Evolutionary conservation across 2,113 vertebrate genomes (phyloP).

Genomic region (Cathartes aura): DNA sequence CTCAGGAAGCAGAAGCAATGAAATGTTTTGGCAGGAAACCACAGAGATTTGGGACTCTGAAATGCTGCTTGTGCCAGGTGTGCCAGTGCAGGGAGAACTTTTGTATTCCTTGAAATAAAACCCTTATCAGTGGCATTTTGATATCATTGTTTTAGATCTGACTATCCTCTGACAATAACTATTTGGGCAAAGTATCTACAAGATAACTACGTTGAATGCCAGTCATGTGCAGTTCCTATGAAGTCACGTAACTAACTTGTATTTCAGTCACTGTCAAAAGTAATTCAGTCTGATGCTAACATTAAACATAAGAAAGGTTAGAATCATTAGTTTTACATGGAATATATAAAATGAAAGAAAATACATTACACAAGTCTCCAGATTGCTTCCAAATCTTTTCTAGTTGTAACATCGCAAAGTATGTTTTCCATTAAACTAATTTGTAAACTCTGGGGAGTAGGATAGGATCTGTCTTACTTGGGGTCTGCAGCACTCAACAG

Average conservation of each 20-base stretch:
- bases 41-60: not conserved
- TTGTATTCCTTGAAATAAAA: not conserved
- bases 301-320: not conserved
- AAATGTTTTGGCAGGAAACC: not conserved
- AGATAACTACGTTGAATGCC: not conserved
- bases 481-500: rapidly evolving
- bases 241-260: not conserved
- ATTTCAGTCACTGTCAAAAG: not conserved
- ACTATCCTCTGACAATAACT: not conserved
- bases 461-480: rapidly evolving
- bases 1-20: not conserved
- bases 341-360: not conserved
- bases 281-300: not conserved
- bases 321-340: not conserved
- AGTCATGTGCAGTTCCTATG: not conserved
- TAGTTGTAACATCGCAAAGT: not conserved
- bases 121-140: not conserved
- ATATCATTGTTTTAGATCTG: not conserved
- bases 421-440: not conserved
- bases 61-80: not conserved
- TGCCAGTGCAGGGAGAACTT: not conserved
- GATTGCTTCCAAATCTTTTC: not conserved
- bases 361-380: not conserved
- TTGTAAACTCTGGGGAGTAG: not conserved
- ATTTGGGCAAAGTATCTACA: not conserved